Percentiles rank a stretch among this genome's conserved stretches.
Conservation (phyloP, 1,140 invertebrate genomes). For the Bombus pyrosoma region DNA sequence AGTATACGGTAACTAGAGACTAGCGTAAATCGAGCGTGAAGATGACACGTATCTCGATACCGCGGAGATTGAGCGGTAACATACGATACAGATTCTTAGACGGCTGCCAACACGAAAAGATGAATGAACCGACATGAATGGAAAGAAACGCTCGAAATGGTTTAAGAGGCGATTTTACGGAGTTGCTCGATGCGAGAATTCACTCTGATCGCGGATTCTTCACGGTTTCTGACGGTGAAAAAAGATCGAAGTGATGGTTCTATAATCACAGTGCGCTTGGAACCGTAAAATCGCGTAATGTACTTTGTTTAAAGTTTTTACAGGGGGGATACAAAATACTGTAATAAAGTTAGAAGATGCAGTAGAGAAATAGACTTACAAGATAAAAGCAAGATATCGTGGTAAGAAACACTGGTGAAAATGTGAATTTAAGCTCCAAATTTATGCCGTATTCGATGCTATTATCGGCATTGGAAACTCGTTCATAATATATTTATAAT, state of each 20-base stretch:
- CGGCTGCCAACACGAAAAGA: conserved; percentile 35
- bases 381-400: too few relatives aligned
- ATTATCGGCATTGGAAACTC: too few relatives aligned
- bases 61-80: conserved; percentile 22
- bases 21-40: conserved; percentile 12
- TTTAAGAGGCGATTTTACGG: conserved; percentile 31
- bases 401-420: too few relatives aligned
- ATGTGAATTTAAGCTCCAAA: too few relatives aligned
- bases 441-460: too few relatives aligned
- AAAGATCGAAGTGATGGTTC: not conserved
- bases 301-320: not conserved
- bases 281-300: not conserved
- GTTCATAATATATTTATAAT: too few relatives aligned
- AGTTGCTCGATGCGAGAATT: conserved; percentile 11
- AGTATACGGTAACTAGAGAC: not conserved
- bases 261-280: not conserved
- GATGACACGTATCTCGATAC: conserved; percentile 51
- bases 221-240: not conserved
- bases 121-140: conserved; percentile 54
- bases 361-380: too few relatives aligned
- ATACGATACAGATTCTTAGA: conserved; percentile 27
- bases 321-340: not conserved
- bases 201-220: not conserved
- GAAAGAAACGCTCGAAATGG: conserved; percentile 40
- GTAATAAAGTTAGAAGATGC: not conserved